phyloP scores from a whole-genome alignment of 2,888 invertebrate genomes.

The Hesperia comma region DNA sequence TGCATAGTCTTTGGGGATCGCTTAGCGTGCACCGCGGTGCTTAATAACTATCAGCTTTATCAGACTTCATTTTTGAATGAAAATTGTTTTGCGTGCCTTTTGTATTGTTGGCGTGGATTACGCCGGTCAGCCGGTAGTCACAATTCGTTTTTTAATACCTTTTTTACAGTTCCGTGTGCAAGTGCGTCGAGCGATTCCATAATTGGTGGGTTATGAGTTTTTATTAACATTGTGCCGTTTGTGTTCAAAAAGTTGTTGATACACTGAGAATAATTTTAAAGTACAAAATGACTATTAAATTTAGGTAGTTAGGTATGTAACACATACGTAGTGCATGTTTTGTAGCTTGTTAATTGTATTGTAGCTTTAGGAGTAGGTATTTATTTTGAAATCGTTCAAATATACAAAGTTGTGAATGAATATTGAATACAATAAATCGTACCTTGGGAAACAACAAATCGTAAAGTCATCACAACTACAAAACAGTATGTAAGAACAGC shows the following conservation, averaged over 20 bases:
- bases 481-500: too few relatives aligned
- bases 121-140: slow-evolving; percentile 33
- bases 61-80: slow-evolving; percentile 34
- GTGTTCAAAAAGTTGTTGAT: neutral
- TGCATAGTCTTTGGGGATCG: slow-evolving; percentile 83
- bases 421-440: too few relatives aligned
- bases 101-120: slow-evolving; percentile 32
- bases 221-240: slow-evolving; percentile 17
- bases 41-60: slow-evolving; percentile 37
- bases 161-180: slow-evolving; percentile 32
- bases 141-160: slow-evolving; percentile 36
- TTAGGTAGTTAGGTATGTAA: too few relatives aligned
- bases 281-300: too few relatives aligned
- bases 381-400: too few relatives aligned
- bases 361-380: too few relatives aligned
- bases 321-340: too few relatives aligned
- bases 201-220: slow-evolving; percentile 25
- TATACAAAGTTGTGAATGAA: too few relatives aligned
- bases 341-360: too few relatives aligned
- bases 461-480: too few relatives aligned
- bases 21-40: slow-evolving; percentile 68
- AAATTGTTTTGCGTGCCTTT: slow-evolving; percentile 35
- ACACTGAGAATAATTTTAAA: neutral
- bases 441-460: too few relatives aligned
- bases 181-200: slow-evolving; percentile 30